Base-by-base conservation (phyloP, 30 jellyfish, hydroid and myxozoan species). In the Cassiopea andromeda region DNA sequence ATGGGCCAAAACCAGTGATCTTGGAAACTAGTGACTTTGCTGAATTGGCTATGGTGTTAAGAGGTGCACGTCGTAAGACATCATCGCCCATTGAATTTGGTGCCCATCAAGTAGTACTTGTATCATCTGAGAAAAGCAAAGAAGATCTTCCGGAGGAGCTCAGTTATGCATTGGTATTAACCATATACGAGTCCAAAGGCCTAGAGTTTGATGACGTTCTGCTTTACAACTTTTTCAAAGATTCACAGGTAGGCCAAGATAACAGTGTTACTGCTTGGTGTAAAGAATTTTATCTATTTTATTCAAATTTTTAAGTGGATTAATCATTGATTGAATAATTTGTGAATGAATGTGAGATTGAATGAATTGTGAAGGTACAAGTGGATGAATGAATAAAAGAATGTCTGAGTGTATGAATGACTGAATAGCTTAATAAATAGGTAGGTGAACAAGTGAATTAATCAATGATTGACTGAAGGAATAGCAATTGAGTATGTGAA, bases 1-100 rank as follows among this genome's bases (percentile, higher is more conserved):
- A 89, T 68, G 98, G 98, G 54, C 98, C 98, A n/a, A 90, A 90
- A 69, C 98, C 98, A 64, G 92, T 94, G 7, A 81, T 94, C 16
- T 83, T 94, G 1, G 94, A 94, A 44, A 85, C 97, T 16, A 85
- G 87, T 27, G 97, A 90, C 45, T 83, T 82, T 59, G 82, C 93
- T 18, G 97, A 94, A 66, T 67, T 94, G 66, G 97, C 98, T 14
- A 1, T 89, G 88, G 45, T 94, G 94, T 84, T 94, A 87, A 85
- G 91, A 19, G 97, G 97, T 2, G 83, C 94, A 17, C 91, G 92
- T 2, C 93, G 98, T 14, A 73, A 94, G 69, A 85, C 98, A 0
- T 89, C 98, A 0, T 89, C 98, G 16, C 92, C 97, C 7, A 85
- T 94, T 48, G 98, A 94, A 78, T 94, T 94, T 82, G 98, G 98